These are phyloP conservation scores for Phrynocephalus forsythii DNA, from an alignment of 2,797 vertebrate genomes.

Conservation along the genomic window DNA sequence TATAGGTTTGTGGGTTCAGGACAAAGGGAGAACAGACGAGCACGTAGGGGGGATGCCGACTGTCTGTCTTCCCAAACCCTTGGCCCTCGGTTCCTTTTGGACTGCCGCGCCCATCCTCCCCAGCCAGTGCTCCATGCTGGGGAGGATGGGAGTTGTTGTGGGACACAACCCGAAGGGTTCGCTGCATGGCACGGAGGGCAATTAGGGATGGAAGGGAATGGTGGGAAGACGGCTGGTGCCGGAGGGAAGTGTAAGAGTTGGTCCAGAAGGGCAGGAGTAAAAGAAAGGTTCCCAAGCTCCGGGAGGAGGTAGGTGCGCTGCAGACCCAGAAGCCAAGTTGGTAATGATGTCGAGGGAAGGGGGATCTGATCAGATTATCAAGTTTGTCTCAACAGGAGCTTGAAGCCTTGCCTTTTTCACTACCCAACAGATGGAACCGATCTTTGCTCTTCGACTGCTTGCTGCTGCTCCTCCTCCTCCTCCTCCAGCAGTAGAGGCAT, in stretches of 20 bases:
- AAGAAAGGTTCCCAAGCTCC: no score
- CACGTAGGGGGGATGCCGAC: not conserved
- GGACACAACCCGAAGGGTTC: not conserved
- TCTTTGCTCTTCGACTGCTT: conserved; percentile 49
- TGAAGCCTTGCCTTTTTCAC: not conserved
- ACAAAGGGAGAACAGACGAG: not conserved
- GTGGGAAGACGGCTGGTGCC: not conserved
- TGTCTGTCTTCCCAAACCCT: no score
- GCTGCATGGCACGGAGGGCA: not conserved
- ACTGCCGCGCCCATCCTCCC: not conserved
- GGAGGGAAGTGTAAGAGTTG: not conserved
- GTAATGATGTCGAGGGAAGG: no score
- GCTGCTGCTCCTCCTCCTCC: not conserved
- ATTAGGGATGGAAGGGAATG: not conserved
- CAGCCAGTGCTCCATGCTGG: not conserved
- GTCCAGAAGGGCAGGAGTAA: not conserved
- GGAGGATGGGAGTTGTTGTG: not conserved
- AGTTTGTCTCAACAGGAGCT: no score
- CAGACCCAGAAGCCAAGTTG: no score
- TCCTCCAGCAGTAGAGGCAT: not conserved
- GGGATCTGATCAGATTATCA: no score
- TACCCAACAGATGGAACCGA: conserved; percentile 64
- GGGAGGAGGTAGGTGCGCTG: not conserved
- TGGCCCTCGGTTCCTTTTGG: not conserved
- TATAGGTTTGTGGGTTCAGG: not conserved